A percentile compares a stretch with the other conserved stretches of the same genome.
These are phyloP conservation scores for Acanthoscelides obtectus DNA, from an alignment of 2,888 invertebrate species.

Conservation along the genomic window DNA sequence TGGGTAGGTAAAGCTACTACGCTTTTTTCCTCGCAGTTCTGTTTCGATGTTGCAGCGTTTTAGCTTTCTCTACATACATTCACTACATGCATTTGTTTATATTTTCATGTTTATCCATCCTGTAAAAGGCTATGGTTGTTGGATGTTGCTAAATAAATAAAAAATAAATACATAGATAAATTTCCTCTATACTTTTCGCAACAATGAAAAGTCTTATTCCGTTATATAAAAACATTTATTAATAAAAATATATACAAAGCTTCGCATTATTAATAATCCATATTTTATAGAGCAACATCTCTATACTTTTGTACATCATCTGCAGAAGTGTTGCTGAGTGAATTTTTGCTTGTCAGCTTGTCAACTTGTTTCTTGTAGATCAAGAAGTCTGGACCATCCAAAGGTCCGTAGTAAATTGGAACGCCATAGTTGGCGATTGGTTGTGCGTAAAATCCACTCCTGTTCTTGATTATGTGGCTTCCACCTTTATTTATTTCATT, in stretches of 20 bases:
- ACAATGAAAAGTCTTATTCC: neutral
- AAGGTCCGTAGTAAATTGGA: conserved; percentile 46
- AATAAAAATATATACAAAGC: neutral
- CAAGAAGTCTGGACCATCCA: conserved; percentile 46
- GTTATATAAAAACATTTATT: neutral
- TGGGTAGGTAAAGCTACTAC: too few relatives aligned
- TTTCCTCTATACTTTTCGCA: too few relatives aligned
- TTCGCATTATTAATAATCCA: neutral
- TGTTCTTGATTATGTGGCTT: conserved; percentile 40
- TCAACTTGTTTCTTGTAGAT: conserved; percentile 46
- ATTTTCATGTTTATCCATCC: too few relatives aligned
- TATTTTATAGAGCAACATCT: conserved; percentile 42
- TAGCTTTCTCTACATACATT: too few relatives aligned
- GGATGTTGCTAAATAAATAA: too few relatives aligned
- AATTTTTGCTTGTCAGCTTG: conserved; percentile 40
- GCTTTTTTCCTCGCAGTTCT: too few relatives aligned
- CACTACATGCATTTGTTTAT: too few relatives aligned
- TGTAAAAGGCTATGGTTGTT: too few relatives aligned
- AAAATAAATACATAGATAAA: too few relatives aligned
- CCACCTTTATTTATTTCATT: conserved; percentile 33
- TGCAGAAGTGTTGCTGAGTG: conserved; percentile 45
- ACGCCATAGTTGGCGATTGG: conserved; percentile 45
- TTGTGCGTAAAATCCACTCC: conserved; percentile 45
- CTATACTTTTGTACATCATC: conserved; percentile 48
- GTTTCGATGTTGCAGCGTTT: too few relatives aligned